Evolutionary conservation across 2,888 invertebrate genomes (phyloP), one percentile per base, ranked within the genome.

Genomic region (Nysson spinosus): DNA sequence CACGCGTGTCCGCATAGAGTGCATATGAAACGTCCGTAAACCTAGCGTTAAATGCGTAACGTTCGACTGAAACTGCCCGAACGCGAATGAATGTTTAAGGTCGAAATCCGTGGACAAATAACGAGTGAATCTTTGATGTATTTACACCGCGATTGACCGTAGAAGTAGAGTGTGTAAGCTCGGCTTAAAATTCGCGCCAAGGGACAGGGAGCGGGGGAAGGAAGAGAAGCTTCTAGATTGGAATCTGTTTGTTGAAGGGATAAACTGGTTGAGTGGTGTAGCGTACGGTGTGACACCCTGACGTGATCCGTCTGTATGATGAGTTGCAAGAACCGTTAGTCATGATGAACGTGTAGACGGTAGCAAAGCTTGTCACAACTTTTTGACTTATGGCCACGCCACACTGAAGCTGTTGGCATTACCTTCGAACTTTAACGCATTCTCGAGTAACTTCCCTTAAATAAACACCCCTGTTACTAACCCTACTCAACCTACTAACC

Each of bases 191-290:
- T 75, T 61, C 60, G n/a, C n/a, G n/a, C n/a, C n/a, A n/a, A n/a
- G n/a, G n/a, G n/a, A n/a, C n/a, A n/a, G n/a, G n/a, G n/a, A n/a
- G n/a, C 50, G n/a, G 35, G 5, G 17, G 32, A 26, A 34, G 34
- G 42, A 28, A 24, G 46, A 4, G 16, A 26, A 17, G 24, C 11
- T 44, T 51, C 37, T 32, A 49, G 64, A 71, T 70, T 52, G 58
- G 47, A 58, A 73, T 71, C 75, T 73, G 73, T 73, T 73, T 75
- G 72, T 46, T 61, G 61, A 67, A 39, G 28, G 60, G 60, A 70
- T 75, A 63, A 75, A 56, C 56, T 35, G 11, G 12, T 17, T 14
- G 28, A 17, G 37, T 28, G 19, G 47, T 50, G 34, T 42, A 43
- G 28, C 57, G 17, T 24, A 17, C 28, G 14, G 49, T 50, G 35